phyloP scores from a whole-genome alignment of 2,888 invertebrate genomes.

The Leptinotarsa tumamoca region DNA sequence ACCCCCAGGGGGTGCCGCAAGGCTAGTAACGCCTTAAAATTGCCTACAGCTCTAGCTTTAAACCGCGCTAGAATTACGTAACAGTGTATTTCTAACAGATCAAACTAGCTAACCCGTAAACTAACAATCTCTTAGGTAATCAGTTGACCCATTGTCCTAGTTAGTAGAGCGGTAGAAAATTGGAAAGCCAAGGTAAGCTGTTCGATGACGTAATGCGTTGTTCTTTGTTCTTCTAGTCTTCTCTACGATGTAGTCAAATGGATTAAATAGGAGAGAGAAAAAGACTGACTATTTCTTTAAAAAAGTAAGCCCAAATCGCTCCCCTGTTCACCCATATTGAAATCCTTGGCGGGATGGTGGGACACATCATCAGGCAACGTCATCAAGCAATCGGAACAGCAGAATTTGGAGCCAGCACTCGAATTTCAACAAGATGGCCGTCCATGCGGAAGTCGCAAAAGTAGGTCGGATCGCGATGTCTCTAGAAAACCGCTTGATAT shows the following conservation, averaged over 20 bases:
- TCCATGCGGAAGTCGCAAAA: slow-evolving; percentile 69
- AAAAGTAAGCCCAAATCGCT: slow-evolving; percentile 61
- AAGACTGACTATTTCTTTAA: slow-evolving; percentile 60
- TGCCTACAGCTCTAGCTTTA: neutral
- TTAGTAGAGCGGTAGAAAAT: slow-evolving; percentile 3
- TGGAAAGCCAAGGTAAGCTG: slow-evolving; percentile 20
- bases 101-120: neutral
- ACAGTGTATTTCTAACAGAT: neutral
- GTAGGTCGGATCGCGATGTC: slow-evolving; percentile 60
- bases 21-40: slow-evolving; percentile 11
- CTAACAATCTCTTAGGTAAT: slow-evolving; percentile 14
- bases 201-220: slow-evolving; percentile 4
- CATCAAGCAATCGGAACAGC: neutral
- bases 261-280: slow-evolving; percentile 63
- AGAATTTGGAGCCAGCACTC: slow-evolving; percentile 1
- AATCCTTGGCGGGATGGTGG: slow-evolving; percentile 26
- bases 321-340: slow-evolving; percentile 59
- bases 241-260: slow-evolving; percentile 47
- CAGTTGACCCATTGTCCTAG: neutral
- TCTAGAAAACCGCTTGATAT: neutral
- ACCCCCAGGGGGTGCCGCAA: neutral
- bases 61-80: neutral
- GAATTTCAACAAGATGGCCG: slow-evolving; percentile 63
- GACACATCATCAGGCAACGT: slow-evolving; percentile 45
- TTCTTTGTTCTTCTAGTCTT: slow-evolving; percentile 8